These are phyloP conservation scores for Psephotus haematonotus DNA, from an alignment of 2,113 vertebrate species.

Conservation along the genomic window DNA sequence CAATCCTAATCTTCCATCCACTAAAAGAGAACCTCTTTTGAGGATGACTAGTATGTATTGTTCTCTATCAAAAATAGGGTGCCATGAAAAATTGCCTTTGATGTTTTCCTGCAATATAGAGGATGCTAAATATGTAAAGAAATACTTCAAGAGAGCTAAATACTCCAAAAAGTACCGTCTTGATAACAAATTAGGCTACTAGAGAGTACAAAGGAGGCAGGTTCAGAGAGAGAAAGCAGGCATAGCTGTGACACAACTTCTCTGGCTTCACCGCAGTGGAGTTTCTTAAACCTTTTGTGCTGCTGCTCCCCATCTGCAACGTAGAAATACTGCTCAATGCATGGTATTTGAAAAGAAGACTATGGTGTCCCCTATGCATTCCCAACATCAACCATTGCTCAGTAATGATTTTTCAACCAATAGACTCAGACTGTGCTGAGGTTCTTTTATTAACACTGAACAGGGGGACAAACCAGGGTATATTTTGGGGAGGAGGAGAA, in stretches of 20 bases:
- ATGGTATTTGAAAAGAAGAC: neutral
- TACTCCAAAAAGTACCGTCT: neutral
- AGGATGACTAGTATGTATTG: rapidly evolving
- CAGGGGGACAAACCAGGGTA: neutral
- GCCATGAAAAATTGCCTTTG: neutral
- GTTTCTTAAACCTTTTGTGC: neutral
- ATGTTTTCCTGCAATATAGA: neutral
- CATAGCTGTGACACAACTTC: neutral
- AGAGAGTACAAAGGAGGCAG: neutral
- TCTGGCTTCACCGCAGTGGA: neutral
- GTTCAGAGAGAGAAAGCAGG: neutral
- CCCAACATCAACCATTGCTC: neutral
- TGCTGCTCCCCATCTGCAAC: neutral
- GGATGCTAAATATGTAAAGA: neutral
- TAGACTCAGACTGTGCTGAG: neutral
- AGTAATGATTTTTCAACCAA: neutral
- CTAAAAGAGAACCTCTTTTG: neutral
- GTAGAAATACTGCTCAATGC: rapidly evolving
- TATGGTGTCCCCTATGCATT: neutral
- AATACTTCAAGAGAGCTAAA: neutral
- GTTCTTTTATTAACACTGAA: neutral
- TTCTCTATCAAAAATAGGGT: neutral
- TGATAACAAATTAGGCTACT: neutral
- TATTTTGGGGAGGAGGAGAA: neutral
- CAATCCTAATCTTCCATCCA: neutral